These are phyloP conservation scores for Onychomys torridus DNA, from an alignment of 2,797 vertebrate species.

Conservation along the genomic window DNA sequence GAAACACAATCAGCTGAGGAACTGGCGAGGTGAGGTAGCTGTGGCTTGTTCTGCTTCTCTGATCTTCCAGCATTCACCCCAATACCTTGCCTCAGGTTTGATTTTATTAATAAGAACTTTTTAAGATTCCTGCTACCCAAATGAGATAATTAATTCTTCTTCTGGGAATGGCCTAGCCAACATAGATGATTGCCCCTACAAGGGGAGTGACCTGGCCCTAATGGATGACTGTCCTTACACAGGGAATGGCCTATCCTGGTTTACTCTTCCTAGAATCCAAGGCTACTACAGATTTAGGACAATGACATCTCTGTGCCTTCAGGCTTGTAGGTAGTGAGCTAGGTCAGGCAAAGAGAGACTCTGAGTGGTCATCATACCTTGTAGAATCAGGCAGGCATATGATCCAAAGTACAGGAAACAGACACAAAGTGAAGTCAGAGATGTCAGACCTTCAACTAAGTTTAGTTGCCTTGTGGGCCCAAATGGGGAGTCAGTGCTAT, in stretches of 20 bases:
- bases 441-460: background rate
- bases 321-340: background rate
- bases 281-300: background rate
- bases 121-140: too few relatives aligned
- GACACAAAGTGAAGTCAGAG: background rate
- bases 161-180: background rate
- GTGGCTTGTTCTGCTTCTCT: too few relatives aligned
- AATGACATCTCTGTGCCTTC: background rate
- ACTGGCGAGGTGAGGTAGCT: too few relatives aligned
- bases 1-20: too few relatives aligned
- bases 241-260: background rate
- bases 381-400: background rate
- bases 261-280: background rate
- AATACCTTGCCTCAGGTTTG: too few relatives aligned
- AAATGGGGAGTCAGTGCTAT: background rate
- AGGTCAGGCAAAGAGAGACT: background rate
- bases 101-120: too few relatives aligned
- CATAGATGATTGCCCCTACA: background rate
- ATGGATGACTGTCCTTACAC: background rate
- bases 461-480: background rate
- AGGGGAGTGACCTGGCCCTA: background rate
- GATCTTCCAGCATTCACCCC: too few relatives aligned
- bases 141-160: background rate
- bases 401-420: background rate
- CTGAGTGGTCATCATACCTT: background rate